A percentile compares a stretch with the other conserved stretches of the same genome.
Evolutionary conservation across 2,113 vertebrate species (phyloP).

Genomic region (Rallus limicola): DNA sequence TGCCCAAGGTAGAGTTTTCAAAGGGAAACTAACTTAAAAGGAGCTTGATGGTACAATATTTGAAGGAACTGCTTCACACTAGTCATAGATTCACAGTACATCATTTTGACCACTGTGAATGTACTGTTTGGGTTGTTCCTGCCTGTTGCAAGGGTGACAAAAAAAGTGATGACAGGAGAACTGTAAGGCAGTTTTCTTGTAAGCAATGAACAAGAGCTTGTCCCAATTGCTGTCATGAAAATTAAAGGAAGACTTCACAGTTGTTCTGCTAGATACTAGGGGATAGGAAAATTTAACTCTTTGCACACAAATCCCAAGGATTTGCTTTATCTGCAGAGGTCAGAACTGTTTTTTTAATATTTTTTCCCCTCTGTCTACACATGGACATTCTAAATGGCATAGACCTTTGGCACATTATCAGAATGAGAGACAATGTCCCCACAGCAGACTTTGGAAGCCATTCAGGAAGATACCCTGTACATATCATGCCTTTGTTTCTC

Average conservation of each 20-base stretch:
- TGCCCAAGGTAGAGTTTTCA: not conserved
- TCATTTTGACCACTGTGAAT: not conserved
- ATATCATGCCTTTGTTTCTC: not conserved
- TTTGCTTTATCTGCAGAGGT: not conserved
- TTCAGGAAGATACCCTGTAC: not conserved
- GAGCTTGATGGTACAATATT: not conserved
- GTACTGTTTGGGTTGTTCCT: not conserved
- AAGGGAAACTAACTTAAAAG: not conserved
- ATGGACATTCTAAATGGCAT: not conserved
- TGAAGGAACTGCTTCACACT: not conserved
- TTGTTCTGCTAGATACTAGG: not conserved
- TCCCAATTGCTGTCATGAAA: not conserved
- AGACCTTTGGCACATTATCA: not conserved
- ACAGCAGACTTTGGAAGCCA: not conserved
- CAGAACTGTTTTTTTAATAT: not conserved
- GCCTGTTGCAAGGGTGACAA: not conserved
- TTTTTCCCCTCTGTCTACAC: not conserved
- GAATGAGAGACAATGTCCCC: not conserved
- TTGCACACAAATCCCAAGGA: not conserved
- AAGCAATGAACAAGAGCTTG: not conserved
- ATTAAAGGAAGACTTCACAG: not conserved
- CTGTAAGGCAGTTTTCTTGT: not conserved
- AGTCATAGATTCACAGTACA: not conserved
- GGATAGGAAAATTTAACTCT: not conserved
- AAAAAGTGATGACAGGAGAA: not conserved